A percentile compares a stretch with the other conserved stretches of the same genome.
These are phyloP conservation scores for Apostichopus leukothele DNA, from an alignment of 53 echinoderm and acorn worm genomes.

Conservation along the genomic window DNA sequence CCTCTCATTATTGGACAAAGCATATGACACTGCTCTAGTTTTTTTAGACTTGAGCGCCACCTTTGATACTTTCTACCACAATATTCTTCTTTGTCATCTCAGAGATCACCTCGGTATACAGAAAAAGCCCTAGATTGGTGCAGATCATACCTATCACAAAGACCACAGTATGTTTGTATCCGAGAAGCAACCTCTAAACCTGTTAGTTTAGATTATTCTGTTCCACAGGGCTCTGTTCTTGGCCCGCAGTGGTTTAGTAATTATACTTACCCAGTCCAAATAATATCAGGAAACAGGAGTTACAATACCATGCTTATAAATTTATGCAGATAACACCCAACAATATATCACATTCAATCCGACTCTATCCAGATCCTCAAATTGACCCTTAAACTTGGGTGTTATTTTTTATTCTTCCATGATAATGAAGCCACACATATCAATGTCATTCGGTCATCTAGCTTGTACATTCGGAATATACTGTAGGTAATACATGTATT, in stretches of 20 bases:
- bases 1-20: constrained; percentile 51
- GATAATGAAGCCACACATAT: too few species aligned
- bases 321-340: too few species aligned
- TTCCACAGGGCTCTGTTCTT: constrained; percentile 58
- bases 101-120: constrained; percentile 13
- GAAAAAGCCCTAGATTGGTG: constrained; percentile 18
- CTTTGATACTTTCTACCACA: constrained; percentile 51
- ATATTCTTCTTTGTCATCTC: constrained; percentile 6
- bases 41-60: constrained; percentile 49
- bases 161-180: constrained; percentile 52
- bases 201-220: constrained; percentile 48
- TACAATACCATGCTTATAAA: too few species aligned
- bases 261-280: not conserved
- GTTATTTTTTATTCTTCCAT: too few species aligned
- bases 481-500: too few species aligned
- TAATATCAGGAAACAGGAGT: not conserved
- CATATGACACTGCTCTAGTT: constrained; percentile 36
- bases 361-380: too few species aligned
- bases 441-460: too few species aligned
- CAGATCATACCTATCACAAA: constrained; percentile 46
- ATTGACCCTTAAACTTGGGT: too few species aligned
- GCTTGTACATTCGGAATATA: too few species aligned
- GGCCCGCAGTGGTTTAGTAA: constrained; percentile 28
- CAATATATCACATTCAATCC: too few species aligned
- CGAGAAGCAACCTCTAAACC: constrained; percentile 14